Evolutionary conservation across 1,140 invertebrate genomes (phyloP).

Genomic region (Sinella curviseta): DNA sequence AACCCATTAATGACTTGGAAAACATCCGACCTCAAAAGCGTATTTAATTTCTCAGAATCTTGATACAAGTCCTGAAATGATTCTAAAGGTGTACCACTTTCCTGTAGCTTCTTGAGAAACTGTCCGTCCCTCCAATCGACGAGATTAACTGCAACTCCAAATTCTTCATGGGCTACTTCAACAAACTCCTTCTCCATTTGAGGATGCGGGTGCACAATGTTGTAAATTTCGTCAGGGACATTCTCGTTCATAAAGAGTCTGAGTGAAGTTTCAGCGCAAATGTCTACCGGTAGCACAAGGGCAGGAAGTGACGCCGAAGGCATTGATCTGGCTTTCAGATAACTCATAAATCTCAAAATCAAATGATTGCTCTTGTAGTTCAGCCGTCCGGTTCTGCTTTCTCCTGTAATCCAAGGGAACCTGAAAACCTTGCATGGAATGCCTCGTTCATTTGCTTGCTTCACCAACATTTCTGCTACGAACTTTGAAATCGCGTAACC

Average conservation of each 20-base stretch:
- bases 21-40: neutral
- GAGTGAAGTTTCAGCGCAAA: neutral
- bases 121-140: neutral
- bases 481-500: conserved; percentile 29
- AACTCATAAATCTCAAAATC: neutral
- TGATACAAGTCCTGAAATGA: neutral
- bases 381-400: neutral
- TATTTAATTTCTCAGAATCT: neutral
- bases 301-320: neutral
- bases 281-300: neutral
- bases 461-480: conserved; percentile 8
- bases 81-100: neutral
- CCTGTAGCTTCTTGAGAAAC: neutral
- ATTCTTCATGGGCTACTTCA: neutral
- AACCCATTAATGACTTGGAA: neutral
- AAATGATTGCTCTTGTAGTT: neutral
- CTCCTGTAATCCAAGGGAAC: neutral
- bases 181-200: neutral
- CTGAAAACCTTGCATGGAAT: conserved; percentile 17
- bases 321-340: neutral
- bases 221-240: neutral
- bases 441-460: neutral
- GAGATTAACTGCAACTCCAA: neutral
- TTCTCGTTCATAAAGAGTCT: neutral
- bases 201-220: neutral